A percentile compares a stretch with the other conserved stretches of the same genome.
These are phyloP conservation scores for Sparus aurata DNA, from an alignment of 2,797 vertebrate genomes.

Conservation along the genomic window DNA sequence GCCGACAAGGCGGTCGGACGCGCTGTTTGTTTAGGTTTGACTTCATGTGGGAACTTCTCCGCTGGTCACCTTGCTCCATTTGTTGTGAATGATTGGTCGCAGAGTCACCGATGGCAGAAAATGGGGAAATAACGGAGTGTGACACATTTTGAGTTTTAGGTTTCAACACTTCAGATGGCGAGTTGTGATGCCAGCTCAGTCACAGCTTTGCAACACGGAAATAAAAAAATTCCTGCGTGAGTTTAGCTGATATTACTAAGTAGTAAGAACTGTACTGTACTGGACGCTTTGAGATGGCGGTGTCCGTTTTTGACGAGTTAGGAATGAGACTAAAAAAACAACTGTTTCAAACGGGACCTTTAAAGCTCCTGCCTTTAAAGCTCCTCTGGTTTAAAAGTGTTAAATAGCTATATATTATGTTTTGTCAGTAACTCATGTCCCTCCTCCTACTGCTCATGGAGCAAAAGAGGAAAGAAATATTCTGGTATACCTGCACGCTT, in stretches of 20 bases:
- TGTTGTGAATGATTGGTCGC: constrained; percentile 40
- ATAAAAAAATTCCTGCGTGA: constrained; percentile 14
- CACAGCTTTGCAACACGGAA: constrained; percentile 12
- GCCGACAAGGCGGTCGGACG: constrained; percentile 53
- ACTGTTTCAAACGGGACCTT: too few relatives aligned
- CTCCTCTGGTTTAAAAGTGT: too few relatives aligned
- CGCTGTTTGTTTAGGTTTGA: constrained; percentile 65
- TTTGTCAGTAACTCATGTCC: too few relatives aligned
- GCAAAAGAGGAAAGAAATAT: too few relatives aligned
- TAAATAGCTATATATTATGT: too few relatives aligned
- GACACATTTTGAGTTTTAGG: constrained; percentile 32
- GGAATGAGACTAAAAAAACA: too few relatives aligned
- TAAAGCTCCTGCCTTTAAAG: too few relatives aligned
- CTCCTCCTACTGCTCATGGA: too few relatives aligned
- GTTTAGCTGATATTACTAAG: not conserved
- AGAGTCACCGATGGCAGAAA: constrained; percentile 10
- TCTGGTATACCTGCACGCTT: too few relatives aligned
- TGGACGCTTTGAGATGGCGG: too few relatives aligned
- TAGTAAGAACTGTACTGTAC: too few relatives aligned
- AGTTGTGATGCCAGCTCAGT: constrained; percentile 34
- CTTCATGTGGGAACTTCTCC: constrained; percentile 40
- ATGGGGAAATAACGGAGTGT: constrained; percentile 31
- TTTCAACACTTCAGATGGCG: constrained; percentile 9
- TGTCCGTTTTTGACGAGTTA: too few relatives aligned
- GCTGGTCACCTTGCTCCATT: constrained; percentile 47